Evolutionary conservation across 2,113 vertebrate species (phyloP).

Genomic region (Chelonoidis abingdonii): DNA sequence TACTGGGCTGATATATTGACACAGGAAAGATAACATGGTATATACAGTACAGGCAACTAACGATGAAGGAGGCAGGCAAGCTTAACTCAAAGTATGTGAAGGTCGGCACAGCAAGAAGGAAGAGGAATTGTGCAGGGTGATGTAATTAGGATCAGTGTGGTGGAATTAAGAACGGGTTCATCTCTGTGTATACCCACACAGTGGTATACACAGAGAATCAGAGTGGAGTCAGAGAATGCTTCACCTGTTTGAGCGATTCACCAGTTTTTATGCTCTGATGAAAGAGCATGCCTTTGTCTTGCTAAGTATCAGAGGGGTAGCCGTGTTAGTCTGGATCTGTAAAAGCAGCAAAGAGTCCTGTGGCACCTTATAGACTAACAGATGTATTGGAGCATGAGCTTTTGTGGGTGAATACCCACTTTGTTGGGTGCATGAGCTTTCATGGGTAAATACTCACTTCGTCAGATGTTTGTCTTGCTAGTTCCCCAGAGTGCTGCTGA

Average conservation of each 20-base stretch:
- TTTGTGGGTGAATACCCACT: no score
- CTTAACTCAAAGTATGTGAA: not conserved
- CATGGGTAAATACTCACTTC: no score
- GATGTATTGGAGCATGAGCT: no score
- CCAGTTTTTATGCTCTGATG: not conserved
- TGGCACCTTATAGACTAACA: no score
- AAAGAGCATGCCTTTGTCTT: not conserved
- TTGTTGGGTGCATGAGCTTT: no score
- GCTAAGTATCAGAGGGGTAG: not conserved
- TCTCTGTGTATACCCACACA: not conserved
- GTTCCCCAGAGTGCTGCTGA: not conserved
- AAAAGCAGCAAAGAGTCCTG: no score
- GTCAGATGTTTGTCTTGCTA: not conserved
- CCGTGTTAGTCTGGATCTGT: no score
- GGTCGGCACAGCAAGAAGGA: not conserved
- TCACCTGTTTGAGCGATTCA: not conserved
- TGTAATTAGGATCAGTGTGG: not conserved
- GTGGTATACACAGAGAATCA: no score
- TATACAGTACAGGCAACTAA: not conserved
- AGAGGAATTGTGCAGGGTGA: not conserved
- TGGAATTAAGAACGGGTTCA: not conserved
- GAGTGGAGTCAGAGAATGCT: not conserved
- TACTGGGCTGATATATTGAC: not conserved
- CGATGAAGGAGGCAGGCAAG: rapidly evolving
- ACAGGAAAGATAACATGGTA: not conserved